A percentile compares a stretch with the other conserved stretches of the same genome.
These are phyloP conservation scores for Xanthorhoe spadicearia DNA, from an alignment of 2,888 invertebrate species.

Conservation along the genomic window DNA sequence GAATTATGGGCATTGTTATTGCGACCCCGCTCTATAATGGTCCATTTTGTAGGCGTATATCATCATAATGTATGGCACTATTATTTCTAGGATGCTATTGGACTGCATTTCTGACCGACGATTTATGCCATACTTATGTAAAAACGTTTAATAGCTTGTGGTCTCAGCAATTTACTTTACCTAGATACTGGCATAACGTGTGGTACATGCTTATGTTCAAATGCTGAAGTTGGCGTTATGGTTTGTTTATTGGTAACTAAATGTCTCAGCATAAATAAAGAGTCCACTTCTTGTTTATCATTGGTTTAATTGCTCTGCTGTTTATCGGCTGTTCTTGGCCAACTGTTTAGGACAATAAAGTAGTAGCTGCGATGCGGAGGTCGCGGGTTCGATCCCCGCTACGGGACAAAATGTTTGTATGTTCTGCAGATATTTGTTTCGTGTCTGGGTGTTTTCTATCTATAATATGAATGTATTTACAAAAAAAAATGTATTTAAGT, in stretches of 20 bases:
- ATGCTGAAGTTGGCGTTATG: conserved; percentile 10
- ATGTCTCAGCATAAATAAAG: neutral
- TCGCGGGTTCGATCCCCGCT: too few species aligned
- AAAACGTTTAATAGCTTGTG: conserved; percentile 39
- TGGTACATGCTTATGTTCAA: conserved; percentile 2
- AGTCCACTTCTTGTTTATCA: neutral
- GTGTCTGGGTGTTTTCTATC: too few species aligned
- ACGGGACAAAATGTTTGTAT: too few species aligned
- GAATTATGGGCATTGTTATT: conserved; percentile 83
- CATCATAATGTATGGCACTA: conserved; percentile 80
- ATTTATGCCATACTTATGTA: conserved; percentile 56
- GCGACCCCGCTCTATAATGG: conserved; percentile 77
- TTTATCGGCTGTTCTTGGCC: neutral
- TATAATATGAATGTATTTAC: too few species aligned
- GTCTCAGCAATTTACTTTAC: conserved; percentile 30
- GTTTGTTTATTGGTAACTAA: neutral
- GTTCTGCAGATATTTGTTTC: too few species aligned
- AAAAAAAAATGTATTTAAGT: too few species aligned
- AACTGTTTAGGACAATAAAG: neutral
- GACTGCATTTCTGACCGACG: conserved; percentile 65
- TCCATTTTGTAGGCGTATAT: conserved; percentile 80
- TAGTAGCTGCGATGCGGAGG: too few species aligned
- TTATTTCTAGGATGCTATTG: conserved; percentile 70
- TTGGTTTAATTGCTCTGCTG: neutral
- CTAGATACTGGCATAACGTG: conserved; percentile 12